Percentiles rank a stretch among this genome's conserved stretches.
These are phyloP conservation scores for Mastigias papua DNA, from an alignment of 30 jellyfish, hydroid and myxozoan genomes.

Conservation along the genomic window DNA sequence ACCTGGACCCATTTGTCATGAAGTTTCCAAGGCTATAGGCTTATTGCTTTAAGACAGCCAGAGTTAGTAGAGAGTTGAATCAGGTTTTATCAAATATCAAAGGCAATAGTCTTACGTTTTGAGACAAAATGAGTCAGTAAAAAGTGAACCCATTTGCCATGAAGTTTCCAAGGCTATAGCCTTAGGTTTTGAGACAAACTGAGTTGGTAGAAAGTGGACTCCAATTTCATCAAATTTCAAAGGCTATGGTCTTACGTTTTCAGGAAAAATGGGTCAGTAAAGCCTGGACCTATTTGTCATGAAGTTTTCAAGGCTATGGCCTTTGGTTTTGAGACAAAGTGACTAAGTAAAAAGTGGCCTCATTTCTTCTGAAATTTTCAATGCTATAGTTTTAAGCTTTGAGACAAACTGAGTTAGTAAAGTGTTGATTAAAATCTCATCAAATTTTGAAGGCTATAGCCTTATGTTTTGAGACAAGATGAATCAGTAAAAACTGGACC, in stretches of 20 bases:
- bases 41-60: neutral
- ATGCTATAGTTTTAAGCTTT: neutral
- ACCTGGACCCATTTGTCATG: neutral
- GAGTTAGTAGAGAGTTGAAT: neutral
- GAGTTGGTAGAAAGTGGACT: neutral
- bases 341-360: neutral
- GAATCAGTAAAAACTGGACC: neutral
- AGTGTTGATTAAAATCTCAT: no score
- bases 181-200: neutral
- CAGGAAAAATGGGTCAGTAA: neutral
- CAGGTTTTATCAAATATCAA: neutral
- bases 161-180: neutral
- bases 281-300: neutral
- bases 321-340: neutral
- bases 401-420: neutral
- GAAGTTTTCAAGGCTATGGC: neutral
- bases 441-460: neutral
- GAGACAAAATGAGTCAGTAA: neutral
- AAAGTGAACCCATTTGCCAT: neutral
- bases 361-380: neutral
- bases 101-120: neutral
- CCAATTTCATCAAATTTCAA: neutral
- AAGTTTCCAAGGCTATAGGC: neutral
- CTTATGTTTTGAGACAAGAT: neutral
- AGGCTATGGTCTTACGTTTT: neutral